Evolutionary conservation across 2,113 vertebrate genomes (phyloP).

Genomic region (Ondatra zibethicus): DNA sequence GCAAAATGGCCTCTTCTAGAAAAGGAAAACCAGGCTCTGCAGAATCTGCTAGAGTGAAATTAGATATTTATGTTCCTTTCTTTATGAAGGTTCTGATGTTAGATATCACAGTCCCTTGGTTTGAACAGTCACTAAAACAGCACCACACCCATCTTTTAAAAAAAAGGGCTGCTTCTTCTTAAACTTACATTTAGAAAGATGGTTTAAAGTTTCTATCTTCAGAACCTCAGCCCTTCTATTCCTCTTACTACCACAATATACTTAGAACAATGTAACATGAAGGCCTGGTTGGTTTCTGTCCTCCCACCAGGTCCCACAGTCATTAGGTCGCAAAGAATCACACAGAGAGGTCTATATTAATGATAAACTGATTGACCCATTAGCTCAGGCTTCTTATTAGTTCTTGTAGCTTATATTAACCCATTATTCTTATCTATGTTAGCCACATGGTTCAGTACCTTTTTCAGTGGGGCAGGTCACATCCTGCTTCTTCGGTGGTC

Average conservation of each 20-base stretch:
- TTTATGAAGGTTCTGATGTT: slow-evolving; percentile 61
- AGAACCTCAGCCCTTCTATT: background rate
- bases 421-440: too few relatives aligned
- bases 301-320: too few relatives aligned
- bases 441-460: too few relatives aligned
- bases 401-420: too few relatives aligned
- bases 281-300: too few relatives aligned
- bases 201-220: background rate
- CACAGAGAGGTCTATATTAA: too few relatives aligned
- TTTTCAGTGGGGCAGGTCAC: too few relatives aligned
- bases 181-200: slow-evolving; percentile 39
- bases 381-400: too few relatives aligned
- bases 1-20: slow-evolving; percentile 63
- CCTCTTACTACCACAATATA: background rate
- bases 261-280: too few relatives aligned
- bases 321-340: too few relatives aligned
- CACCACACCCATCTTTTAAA: background rate
- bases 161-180: background rate
- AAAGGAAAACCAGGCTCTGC: slow-evolving; percentile 38
- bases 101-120: slow-evolving; percentile 57
- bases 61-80: slow-evolving; percentile 49
- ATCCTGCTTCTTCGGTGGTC: too few relatives aligned
- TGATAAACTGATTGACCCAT: too few relatives aligned
- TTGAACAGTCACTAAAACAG: background rate
- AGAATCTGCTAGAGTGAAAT: slow-evolving; percentile 71